Evolutionary conservation across 2,113 vertebrate species (phyloP).

Genomic region (Prunella fulvescens): DNA sequence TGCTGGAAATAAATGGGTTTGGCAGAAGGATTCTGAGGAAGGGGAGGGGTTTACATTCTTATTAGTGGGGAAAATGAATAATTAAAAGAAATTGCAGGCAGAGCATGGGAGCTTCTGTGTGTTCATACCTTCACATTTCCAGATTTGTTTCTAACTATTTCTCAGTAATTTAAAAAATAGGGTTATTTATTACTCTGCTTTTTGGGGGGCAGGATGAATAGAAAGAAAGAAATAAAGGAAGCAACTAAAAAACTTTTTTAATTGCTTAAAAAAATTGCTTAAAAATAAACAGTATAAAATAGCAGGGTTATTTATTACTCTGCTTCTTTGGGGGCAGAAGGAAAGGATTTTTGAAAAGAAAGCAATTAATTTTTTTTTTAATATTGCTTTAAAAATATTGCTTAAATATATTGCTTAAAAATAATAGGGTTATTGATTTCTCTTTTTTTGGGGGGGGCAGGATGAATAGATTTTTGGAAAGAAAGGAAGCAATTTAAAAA

Average conservation of each 20-base stretch:
- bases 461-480: background rate
- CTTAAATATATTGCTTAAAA: too few species aligned
- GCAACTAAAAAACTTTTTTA: too few species aligned
- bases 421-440: too few species aligned
- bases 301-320: too few species aligned
- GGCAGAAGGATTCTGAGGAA: background rate
- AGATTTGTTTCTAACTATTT: background rate
- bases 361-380: too few species aligned
- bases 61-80: background rate
- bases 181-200: background rate
- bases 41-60: background rate
- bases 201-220: background rate
- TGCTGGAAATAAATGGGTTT: background rate
- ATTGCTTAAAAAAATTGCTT: too few species aligned
- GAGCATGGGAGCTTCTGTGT: background rate
- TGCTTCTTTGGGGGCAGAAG: too few species aligned
- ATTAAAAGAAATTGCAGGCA: background rate
- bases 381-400: too few species aligned
- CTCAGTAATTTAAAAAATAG: background rate
- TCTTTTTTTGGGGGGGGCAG: background rate
- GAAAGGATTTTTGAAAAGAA: too few species aligned
- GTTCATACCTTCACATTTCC: background rate
- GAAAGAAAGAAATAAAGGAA: background rate
- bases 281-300: too few species aligned
- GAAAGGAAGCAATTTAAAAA: too few species aligned